Base-by-base conservation (phyloP, 2,113 vertebrate genomes). In the Poeciliopsis retropinna region DNA sequence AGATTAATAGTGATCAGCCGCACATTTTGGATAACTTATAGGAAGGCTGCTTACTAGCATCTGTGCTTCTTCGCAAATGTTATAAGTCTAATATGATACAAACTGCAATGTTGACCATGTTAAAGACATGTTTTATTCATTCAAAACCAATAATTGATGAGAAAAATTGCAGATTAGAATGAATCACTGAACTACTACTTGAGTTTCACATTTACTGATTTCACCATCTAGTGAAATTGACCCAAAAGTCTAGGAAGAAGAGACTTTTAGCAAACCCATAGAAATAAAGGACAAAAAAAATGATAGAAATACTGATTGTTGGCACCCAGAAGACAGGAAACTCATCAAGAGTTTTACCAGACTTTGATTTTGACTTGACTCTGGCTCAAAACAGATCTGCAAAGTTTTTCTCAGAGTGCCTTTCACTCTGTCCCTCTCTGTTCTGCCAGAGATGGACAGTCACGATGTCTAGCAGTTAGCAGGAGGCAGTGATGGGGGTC, bases 391-490 rank as follows among this genome's bases (percentile, higher is more conserved):
- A 63, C 60, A 60, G 72, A 68, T 37, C 51, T 29, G 15, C 11
- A n/a, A 76, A 83, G 81, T 85, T 68, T n/a, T 54, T 65, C 66
- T 75, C 32, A 62, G 66, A 82, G 1, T 72, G 51, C 77, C 67
- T 73, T 57, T 57, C 30, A 8, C 30, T 78, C 32, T n/a, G 25
- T 37, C 25, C 32, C 31, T 37, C 34, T 37, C 47, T 41, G 74
- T 82, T 78, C 75, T 88, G 84, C 88, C 74, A 29, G 80, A 73
- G 70, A 34, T 0, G 70, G 76, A 84, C 76, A 67, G 64, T 72
- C 89, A 70, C 82, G 83, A 81, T 81, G 86, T 91, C 90, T 91
- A 27, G 79, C 89, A 60, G 66, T 32, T 70, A 81, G 78, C 90
- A 92, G 91, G 77, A 73, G 89, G 91, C 77, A 31, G 65, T 15